phyloP scores from a whole-genome alignment of 2,888 invertebrate species.

The Drosophila colorata region DNA sequence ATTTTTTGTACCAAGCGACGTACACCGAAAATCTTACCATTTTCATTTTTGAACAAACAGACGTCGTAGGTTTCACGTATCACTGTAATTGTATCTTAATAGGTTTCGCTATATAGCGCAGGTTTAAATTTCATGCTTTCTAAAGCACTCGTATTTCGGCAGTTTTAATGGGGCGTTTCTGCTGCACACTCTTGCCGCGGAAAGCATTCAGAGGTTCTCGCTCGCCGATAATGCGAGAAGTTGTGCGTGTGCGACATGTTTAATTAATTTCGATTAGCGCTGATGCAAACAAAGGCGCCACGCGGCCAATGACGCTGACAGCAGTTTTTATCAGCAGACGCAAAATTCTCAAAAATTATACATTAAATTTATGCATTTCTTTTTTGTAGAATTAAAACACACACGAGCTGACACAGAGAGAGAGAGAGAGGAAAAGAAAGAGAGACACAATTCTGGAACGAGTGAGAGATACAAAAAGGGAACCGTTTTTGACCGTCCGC shows the following conservation, averaged over 20 bases:
- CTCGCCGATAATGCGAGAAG: conserved; percentile 1
- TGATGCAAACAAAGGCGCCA: conserved; percentile 43
- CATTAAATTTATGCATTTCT: conserved; percentile 5
- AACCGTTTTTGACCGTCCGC: conserved; percentile 41
- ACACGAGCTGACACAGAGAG: conserved; percentile 5
- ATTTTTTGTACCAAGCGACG: no score
- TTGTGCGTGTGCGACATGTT: conserved; percentile 25
- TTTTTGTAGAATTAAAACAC: conserved; percentile 39
- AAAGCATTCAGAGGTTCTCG: neutral
- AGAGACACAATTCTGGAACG: neutral
- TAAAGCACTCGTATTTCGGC: neutral
- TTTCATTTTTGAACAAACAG: neutral
- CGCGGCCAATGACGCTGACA: conserved; percentile 28
- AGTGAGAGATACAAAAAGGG: conserved; percentile 4
- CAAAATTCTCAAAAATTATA: conserved; percentile 10
- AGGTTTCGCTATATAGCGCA: no score
- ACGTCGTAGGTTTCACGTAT: neutral
- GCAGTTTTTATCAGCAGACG: conserved; percentile 17
- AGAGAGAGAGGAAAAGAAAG: conserved; percentile 7
- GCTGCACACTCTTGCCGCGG: neutral
- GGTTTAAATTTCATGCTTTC: neutral
- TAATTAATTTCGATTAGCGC: conserved; percentile 45
- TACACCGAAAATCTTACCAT: no score
- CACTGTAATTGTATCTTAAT: no score
- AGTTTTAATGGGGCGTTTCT: conserved; percentile 41